Evolutionary conservation across 2,888 invertebrate genomes (phyloP), one percentile per base, ranked within the genome.

Genomic region (Dioctria rufipes): DNA sequence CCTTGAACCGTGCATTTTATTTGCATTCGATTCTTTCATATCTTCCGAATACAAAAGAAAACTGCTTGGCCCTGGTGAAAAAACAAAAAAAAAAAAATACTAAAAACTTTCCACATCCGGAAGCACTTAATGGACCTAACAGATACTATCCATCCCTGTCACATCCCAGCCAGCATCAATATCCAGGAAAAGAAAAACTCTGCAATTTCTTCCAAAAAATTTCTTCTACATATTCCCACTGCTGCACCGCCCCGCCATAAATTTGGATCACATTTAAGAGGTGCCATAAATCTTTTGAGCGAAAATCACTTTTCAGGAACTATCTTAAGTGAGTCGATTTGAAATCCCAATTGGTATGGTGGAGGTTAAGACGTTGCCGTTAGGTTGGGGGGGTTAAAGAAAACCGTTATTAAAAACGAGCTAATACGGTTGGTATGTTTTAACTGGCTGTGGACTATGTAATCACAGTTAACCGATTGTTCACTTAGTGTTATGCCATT

Each of bases 221-320:
- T 39, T 67, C 43, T 25, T 25, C 25, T 25, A 25, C 25, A 25
- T 25, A 25, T 25, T 25, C 25, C 25, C 25, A 25, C 25, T 25
- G 25, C 25, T 25, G 25, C 25, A 25, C 25, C 25, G 49, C 69
- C 37, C 37, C 25, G 25, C 69, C 69, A 69, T 69, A 69, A 69
- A 69, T 69, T 69, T 69, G 49, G 69, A 69, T 69, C 69, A 69
- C 69, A 39, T 69, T 69, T 69, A 69, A 69, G 69, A 54, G n/a
- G 69, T 39, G 49, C 37, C 69, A 69, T 69, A 69, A 69, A 69
- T 69, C 69, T 69, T 43, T 11, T 39, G 69, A 69, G 49, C 49
- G 69, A 69, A 69, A 69, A 69, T 69, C 69, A 69, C 69, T 69
- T 69, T 69, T 51, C 69, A 69, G 69, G 69, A 69, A 69, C 51